Conservation (phyloP, 2,888 invertebrate species). For the Flabesymbios commensalis region DNA sequence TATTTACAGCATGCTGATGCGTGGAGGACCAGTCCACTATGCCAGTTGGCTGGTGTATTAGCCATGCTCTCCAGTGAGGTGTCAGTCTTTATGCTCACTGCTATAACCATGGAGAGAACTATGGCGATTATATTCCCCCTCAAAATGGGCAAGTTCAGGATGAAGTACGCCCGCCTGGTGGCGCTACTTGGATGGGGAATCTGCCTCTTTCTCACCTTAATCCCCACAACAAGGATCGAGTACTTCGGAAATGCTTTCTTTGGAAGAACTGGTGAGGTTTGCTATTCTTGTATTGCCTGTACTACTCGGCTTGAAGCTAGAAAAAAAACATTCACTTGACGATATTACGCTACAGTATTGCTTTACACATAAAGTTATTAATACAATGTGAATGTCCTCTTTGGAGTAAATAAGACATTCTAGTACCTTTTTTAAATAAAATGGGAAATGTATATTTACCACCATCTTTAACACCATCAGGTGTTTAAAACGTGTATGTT, state of each 20-base stretch:
- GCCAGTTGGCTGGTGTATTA: constrained; percentile 55
- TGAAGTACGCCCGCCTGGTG: constrained; percentile 45
- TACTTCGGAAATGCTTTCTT: constrained; percentile 57
- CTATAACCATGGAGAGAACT: constrained; percentile 61
- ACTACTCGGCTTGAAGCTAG: too few species aligned
- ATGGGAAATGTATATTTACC: too few species aligned
- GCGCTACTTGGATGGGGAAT: constrained; percentile 48
- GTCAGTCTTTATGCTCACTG: constrained; percentile 61
- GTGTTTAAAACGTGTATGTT: too few species aligned
- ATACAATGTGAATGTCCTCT: too few species aligned
- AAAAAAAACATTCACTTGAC: too few species aligned
- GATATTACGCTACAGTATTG: too few species aligned
- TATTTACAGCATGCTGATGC: constrained; percentile 47
- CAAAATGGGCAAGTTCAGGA: constrained; percentile 40
- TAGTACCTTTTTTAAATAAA: too few species aligned
- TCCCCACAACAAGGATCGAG: constrained; percentile 45
- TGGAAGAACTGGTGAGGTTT: constrained; percentile 32
- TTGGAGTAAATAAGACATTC: too few species aligned
- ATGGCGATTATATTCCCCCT: constrained; percentile 60
- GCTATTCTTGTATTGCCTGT: background rate
- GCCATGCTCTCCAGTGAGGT: constrained; percentile 60
- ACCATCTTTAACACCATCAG: too few species aligned
- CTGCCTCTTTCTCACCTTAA: constrained; percentile 44
- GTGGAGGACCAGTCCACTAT: constrained; percentile 52
- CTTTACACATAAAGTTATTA: too few species aligned